phyloP scores from a whole-genome alignment of 2,888 invertebrate species.

The Zeuzera pyrina region DNA sequence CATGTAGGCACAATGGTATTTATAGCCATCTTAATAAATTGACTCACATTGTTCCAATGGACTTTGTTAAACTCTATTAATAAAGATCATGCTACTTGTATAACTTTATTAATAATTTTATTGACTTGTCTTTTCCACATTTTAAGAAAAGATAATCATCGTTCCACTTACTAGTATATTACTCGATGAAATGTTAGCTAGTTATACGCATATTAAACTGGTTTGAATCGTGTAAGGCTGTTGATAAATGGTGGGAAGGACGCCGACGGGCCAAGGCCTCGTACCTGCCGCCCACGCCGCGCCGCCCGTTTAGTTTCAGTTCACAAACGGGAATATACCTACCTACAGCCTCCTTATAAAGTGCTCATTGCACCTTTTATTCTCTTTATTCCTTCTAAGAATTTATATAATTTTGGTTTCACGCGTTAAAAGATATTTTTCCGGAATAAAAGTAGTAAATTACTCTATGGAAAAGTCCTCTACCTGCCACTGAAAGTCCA shows the following conservation, averaged over 20 bases:
- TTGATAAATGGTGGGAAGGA: conserved; percentile 48
- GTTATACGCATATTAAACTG: conserved; percentile 10
- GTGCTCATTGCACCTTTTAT: too few relatives aligned
- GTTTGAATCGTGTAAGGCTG: conserved; percentile 42
- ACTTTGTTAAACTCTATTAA: conserved; percentile 49
- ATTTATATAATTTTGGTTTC: too few relatives aligned
- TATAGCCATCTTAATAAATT: conserved; percentile 45
- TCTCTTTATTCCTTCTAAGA: too few relatives aligned
- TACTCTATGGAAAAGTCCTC: too few relatives aligned
- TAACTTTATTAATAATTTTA: not conserved
- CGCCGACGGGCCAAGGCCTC: conserved; percentile 50
- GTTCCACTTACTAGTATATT: too few relatives aligned
- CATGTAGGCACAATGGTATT: conserved; percentile 34
- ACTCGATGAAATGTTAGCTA: too few relatives aligned
- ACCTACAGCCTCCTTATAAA: not conserved
- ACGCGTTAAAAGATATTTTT: too few relatives aligned
- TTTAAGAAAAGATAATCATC: too few relatives aligned
- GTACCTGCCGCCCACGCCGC: conserved; percentile 28
- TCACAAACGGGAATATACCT: conserved; percentile 5
- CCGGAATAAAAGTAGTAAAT: too few relatives aligned
- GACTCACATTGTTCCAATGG: conserved; percentile 49
- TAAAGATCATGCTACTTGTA: conserved; percentile 2
- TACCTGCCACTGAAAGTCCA: too few relatives aligned
- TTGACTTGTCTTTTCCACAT: too few relatives aligned
- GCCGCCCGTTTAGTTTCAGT: conserved; percentile 19